Percentiles rank a stretch among this genome's conserved stretches.
These are phyloP conservation scores for Pardalotus punctatus DNA, from an alignment of 2,113 vertebrate species.

Conservation along the genomic window DNA sequence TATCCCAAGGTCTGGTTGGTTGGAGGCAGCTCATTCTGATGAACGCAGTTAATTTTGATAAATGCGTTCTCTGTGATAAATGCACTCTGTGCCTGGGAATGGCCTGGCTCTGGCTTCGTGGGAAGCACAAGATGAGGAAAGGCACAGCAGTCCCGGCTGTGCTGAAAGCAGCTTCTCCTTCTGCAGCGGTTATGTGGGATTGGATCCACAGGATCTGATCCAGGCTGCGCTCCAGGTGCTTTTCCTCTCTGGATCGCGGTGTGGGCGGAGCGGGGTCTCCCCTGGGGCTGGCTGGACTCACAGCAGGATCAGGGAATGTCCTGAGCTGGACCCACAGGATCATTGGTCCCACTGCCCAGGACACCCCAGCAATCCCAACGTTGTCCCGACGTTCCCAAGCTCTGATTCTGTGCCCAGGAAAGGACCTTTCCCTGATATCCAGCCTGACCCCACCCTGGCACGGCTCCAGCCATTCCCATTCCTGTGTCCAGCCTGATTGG, in stretches of 20 bases:
- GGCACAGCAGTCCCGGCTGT: background rate
- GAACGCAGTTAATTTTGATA: background rate
- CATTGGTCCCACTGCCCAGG: fast-evolving
- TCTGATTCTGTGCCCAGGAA: background rate
- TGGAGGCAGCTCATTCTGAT: no score
- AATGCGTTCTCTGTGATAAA: background rate
- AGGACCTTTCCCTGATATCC: background rate
- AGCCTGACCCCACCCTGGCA: background rate
- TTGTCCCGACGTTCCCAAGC: background rate
- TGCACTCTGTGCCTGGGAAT: background rate
- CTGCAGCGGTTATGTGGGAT: background rate
- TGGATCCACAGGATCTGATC: background rate
- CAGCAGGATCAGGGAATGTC: background rate
- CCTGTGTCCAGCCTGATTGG: background rate
- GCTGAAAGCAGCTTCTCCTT: background rate
- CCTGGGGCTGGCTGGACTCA: background rate
- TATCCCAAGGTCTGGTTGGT: background rate
- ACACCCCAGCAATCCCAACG: no score
- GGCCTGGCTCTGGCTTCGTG: background rate
- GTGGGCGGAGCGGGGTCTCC: background rate
- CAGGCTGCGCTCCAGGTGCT: background rate
- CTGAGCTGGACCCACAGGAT: background rate
- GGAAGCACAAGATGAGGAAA: background rate
- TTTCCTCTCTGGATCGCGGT: background rate
- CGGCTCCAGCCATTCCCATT: background rate